Evolutionary conservation across 2,888 invertebrate species (phyloP).

Genomic region (Lasioglossum morio): DNA sequence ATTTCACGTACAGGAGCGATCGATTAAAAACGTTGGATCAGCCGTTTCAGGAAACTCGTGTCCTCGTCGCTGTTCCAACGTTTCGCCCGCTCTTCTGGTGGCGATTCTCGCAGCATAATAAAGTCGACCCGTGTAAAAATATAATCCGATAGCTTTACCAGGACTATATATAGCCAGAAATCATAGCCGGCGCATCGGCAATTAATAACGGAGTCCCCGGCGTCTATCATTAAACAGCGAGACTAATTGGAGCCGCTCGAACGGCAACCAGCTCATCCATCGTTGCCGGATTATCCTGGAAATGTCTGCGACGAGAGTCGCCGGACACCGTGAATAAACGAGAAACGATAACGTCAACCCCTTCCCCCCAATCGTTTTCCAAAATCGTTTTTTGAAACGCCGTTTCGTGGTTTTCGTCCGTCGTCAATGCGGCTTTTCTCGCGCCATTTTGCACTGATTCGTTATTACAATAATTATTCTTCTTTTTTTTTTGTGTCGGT

Average conservation of each 20-base stretch:
- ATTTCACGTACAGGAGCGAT: background rate
- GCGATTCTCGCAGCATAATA: background rate
- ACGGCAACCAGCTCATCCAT: conserved; percentile 52
- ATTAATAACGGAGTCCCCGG: conserved; percentile 59
- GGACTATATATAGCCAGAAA: conserved; percentile 47
- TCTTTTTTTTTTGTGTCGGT: conserved; percentile 15
- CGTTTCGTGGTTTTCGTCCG: background rate
- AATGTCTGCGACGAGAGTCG: conserved; percentile 19
- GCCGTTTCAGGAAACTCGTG: background rate
- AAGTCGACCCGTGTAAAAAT: conserved; percentile 42
- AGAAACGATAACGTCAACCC: conserved; percentile 1
- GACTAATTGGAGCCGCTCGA: conserved; percentile 67
- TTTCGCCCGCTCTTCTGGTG: background rate
- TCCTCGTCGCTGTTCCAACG: background rate
- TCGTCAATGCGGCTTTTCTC: conserved; percentile 22
- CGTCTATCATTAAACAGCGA: conserved; percentile 60
- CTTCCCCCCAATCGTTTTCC: background rate
- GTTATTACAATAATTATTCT: conserved; percentile 5
- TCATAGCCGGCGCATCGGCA: conserved; percentile 36
- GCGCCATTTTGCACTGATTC: conserved; percentile 40
- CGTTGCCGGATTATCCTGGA: conserved; percentile 28
- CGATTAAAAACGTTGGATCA: background rate
- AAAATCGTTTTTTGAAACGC: background rate
- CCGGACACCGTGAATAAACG: conserved; percentile 22
- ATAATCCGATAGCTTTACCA: conserved; percentile 38